These are phyloP conservation scores for Triops longicaudatus DNA, from an alignment of 1,140 invertebrate species.

Conservation along the genomic window DNA sequence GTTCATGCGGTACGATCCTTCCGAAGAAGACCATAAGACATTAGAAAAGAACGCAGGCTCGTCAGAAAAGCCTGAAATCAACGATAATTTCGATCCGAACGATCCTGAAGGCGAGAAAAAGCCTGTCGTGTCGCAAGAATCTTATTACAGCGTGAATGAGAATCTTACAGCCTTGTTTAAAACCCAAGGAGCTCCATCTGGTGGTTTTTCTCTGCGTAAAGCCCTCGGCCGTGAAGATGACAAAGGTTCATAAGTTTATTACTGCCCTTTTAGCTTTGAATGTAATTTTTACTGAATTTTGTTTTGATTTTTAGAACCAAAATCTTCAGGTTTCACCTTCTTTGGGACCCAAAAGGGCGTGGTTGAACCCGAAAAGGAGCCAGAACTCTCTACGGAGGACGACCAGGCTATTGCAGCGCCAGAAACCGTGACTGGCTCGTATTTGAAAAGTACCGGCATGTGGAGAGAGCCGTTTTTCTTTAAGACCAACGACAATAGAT, in stretches of 20 bases:
- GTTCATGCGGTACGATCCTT: conserved; percentile 18
- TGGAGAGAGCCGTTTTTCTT: conserved; percentile 26
- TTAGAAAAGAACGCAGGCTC: not conserved
- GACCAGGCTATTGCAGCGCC: not conserved
- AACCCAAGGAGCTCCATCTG: not conserved
- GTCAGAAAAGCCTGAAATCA: not conserved
- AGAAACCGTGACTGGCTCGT: not conserved
- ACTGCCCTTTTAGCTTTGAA: too few species aligned
- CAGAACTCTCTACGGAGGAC: not conserved
- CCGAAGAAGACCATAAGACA: not conserved
- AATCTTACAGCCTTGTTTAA: conserved; percentile 19
- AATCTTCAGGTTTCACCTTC: not conserved
- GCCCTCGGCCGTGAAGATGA: not conserved
- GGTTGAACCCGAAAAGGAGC: not conserved
- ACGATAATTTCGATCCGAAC: not conserved
- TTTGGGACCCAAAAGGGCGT: not conserved
- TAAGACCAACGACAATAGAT: not conserved
- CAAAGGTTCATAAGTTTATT: not conserved
- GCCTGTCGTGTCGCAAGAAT: conserved; percentile 17
- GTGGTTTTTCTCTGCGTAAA: conserved; percentile 5
- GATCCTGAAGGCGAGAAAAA: not conserved
- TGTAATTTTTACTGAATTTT: too few species aligned
- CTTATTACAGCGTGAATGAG: not conserved
- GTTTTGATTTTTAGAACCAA: not conserved
- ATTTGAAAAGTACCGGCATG: conserved; percentile 22